These are phyloP conservation scores for Enteromius unitaeniatus DNA, from an alignment of 2,797 vertebrate species.

Conservation along the genomic window DNA sequence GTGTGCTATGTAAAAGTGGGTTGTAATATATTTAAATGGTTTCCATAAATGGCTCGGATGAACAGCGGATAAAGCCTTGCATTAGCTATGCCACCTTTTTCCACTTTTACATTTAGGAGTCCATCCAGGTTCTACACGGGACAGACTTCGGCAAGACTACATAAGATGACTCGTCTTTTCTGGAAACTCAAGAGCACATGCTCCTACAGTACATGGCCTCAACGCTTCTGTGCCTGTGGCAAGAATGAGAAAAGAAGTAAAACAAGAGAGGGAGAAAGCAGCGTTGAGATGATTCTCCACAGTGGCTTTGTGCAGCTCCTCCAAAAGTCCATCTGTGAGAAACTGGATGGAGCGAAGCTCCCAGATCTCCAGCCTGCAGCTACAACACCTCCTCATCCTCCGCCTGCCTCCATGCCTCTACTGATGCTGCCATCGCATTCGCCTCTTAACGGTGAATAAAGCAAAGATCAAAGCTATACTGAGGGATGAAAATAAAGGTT, in stretches of 20 bases:
- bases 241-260: constrained; percentile 21
- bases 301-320: constrained; percentile 43
- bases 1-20: neutral
- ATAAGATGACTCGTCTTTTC: constrained; percentile 51
- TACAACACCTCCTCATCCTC: constrained; percentile 49
- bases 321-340: constrained; percentile 41
- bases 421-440: neutral
- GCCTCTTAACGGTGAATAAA: neutral
- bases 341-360: constrained; percentile 32
- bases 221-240: constrained; percentile 41
- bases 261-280: constrained; percentile 6
- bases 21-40: neutral
- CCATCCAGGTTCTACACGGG: neutral
- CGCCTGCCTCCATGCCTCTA: constrained; percentile 10
- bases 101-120: neutral
- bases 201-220: constrained; percentile 48
- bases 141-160: constrained; percentile 39
- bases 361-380: constrained; percentile 52
- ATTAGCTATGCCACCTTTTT: neutral
- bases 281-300: constrained; percentile 53
- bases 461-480: neutral
- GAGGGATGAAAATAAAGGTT: constrained; percentile 16
- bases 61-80: neutral
- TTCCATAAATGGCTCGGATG: neutral
- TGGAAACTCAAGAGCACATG: constrained; percentile 55